These are phyloP conservation scores for Leucosticte australis DNA, from an alignment of 2,113 vertebrate species.

Conservation along the genomic window DNA sequence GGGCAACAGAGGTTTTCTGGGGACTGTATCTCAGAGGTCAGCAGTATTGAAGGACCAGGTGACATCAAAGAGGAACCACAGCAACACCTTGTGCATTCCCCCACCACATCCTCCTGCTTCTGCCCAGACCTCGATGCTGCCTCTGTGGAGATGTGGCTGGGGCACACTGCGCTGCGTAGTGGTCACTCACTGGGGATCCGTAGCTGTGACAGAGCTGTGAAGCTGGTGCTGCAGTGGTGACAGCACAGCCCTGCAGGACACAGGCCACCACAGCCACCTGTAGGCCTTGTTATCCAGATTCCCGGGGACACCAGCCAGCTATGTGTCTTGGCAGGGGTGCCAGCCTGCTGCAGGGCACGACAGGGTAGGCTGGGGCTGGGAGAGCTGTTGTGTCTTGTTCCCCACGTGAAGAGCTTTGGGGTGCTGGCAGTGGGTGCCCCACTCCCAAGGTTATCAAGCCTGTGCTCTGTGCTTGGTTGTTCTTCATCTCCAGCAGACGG, in stretches of 20 bases:
- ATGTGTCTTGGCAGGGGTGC: background rate
- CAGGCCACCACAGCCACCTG: background rate
- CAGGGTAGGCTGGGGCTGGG: background rate
- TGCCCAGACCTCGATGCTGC: background rate
- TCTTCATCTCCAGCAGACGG: background rate
- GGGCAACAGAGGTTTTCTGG: background rate
- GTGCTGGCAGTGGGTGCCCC: background rate
- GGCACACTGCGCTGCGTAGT: fast-evolving
- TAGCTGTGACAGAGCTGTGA: background rate
- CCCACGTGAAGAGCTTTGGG: background rate
- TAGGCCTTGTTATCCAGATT: background rate
- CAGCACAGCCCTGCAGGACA: background rate
- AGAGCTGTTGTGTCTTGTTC: background rate
- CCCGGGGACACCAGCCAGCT: fast-evolving
- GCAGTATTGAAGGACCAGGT: background rate
- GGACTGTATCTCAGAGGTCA: background rate
- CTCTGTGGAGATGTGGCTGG: background rate
- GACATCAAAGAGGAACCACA: background rate
- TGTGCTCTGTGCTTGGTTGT: background rate
- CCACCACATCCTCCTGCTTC: fast-evolving
- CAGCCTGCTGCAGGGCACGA: background rate
- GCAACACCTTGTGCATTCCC: background rate
- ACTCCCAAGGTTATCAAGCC: background rate
- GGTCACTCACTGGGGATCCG: background rate
- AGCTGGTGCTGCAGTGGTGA: fast-evolving